phyloP scores from a whole-genome alignment of 2,113 vertebrate species.

The Mesitornis unicolor region DNA sequence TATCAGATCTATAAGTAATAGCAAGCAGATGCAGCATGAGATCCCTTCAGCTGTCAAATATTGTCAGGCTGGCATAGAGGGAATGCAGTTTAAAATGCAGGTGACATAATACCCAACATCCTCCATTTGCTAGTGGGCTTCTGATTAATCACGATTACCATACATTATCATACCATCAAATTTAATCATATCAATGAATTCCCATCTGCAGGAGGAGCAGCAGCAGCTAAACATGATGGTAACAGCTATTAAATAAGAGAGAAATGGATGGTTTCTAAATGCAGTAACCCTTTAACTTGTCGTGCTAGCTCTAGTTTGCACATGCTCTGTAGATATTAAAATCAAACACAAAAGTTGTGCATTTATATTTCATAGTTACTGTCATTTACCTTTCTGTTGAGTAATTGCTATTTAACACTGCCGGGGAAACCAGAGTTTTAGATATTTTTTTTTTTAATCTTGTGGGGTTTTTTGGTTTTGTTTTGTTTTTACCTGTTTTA shows the following conservation, averaged over 20 bases:
- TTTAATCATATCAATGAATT: slow-evolving; percentile 88
- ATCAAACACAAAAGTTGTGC: background rate
- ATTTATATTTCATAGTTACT: background rate
- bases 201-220: slow-evolving; percentile 79
- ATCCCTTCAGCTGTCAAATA: slow-evolving; percentile 80
- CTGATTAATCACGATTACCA: slow-evolving; percentile 96
- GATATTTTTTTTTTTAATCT: background rate
- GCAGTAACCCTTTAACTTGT: slow-evolving; percentile 30
- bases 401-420: background rate
- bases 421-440: background rate
- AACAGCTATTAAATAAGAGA: slow-evolving; percentile 64
- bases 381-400: background rate
- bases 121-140: slow-evolving; percentile 86
- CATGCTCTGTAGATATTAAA: background rate
- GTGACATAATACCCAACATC: slow-evolving; percentile 86
- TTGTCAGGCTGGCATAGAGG: slow-evolving; percentile 76
- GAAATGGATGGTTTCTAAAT: slow-evolving; percentile 31
- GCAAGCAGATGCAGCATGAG: slow-evolving; percentile 60
- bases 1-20: slow-evolving; percentile 68
- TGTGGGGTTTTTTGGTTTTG: too few relatives aligned
- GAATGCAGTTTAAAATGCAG: slow-evolving; percentile 91
- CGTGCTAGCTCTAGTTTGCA: background rate
- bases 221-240: slow-evolving; percentile 66
- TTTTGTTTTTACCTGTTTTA: too few relatives aligned
- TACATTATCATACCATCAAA: slow-evolving; percentile 97